Percentiles rank a stretch among this genome's conserved stretches.
phyloP scores from a whole-genome alignment of 2,888 invertebrate genomes.

The Trachelus troglodyta region DNA sequence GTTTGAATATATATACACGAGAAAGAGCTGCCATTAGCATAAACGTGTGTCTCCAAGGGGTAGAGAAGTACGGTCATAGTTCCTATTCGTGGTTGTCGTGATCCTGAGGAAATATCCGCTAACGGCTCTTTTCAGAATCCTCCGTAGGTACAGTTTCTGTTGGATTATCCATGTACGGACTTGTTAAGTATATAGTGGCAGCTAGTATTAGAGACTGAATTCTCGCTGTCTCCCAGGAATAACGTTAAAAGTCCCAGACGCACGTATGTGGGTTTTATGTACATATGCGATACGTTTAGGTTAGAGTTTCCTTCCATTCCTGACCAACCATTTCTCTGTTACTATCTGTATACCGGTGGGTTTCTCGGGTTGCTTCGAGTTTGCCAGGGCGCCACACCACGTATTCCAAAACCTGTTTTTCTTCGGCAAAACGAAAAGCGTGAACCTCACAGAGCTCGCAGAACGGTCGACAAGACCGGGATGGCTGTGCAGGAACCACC shows the following conservation, averaged over 20 bases:
- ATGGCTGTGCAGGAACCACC: neutral
- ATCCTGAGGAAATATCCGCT: neutral
- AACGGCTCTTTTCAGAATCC: neutral
- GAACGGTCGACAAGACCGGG: neutral
- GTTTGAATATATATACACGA: neutral
- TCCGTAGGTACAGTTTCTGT: neutral
- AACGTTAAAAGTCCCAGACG: neutral
- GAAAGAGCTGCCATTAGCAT: neutral
- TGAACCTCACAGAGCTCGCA: neutral
- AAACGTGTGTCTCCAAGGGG: neutral
- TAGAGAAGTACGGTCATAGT: neutral
- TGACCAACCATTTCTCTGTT: neutral
- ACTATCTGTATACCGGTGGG: neutral
- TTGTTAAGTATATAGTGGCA: neutral
- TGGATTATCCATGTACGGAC: neutral
- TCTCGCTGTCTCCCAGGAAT: neutral
- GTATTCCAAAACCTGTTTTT: neutral
- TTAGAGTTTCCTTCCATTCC: neutral
- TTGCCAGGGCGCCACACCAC: neutral
- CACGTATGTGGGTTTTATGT: neutral
- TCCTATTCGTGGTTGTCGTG: neutral
- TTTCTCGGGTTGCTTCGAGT: neutral
- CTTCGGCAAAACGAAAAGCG: neutral
- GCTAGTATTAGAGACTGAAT: neutral
- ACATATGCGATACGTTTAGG: neutral